Evolutionary conservation across 1,140 invertebrate genomes (phyloP).

Genomic region (Paraescarpia echinospica): DNA sequence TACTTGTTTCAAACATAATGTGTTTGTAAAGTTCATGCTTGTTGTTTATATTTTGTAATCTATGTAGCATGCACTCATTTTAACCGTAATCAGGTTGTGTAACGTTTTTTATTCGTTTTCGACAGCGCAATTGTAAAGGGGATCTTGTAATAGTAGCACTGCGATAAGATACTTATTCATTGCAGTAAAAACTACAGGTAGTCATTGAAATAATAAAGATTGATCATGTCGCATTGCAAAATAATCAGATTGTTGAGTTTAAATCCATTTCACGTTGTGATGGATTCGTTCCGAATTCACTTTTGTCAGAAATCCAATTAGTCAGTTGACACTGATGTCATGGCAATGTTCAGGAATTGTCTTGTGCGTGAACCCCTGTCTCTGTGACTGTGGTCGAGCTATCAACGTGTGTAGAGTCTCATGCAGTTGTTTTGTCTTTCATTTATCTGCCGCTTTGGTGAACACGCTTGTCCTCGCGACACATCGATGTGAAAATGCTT

Average conservation of each 20-base stretch:
- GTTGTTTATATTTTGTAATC: neutral
- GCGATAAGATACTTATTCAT: neutral
- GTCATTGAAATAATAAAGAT: neutral
- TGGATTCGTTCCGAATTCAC: neutral
- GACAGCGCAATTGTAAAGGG: neutral
- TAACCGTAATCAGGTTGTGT: neutral
- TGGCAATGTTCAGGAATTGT: neutral
- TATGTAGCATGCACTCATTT: neutral
- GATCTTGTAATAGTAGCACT: neutral
- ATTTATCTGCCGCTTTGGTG: neutral
- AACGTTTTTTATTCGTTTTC: neutral
- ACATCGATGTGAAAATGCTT: neutral
- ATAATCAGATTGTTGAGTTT: neutral
- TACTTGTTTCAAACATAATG: neutral
- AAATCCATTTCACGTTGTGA: neutral
- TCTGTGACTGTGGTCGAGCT: neutral
- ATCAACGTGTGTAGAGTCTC: neutral
- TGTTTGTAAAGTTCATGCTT: neutral
- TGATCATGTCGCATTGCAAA: neutral
- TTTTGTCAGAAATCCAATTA: slow-evolving; percentile 6
- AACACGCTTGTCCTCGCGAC: neutral
- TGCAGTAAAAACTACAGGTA: neutral
- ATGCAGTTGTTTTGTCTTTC: neutral
- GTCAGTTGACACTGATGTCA: neutral
- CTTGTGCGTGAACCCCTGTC: neutral